A percentile compares a stretch with the other conserved stretches of the same genome.
These are phyloP conservation scores for Disparrhopalites patrizii DNA, from an alignment of 2,888 invertebrate genomes.

Conservation along the genomic window DNA sequence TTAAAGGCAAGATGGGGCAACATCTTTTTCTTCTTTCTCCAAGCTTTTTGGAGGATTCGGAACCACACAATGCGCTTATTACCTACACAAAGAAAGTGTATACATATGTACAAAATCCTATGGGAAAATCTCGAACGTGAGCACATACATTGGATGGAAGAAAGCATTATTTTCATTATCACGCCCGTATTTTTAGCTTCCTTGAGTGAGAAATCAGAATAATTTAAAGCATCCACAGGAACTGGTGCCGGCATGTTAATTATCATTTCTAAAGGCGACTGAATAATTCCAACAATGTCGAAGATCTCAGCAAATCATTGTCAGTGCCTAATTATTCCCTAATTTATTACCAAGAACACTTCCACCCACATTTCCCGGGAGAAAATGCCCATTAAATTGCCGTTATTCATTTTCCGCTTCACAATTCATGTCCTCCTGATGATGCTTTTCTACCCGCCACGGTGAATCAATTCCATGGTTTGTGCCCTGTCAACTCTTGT, in stretches of 20 bases:
- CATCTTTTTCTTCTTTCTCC: no score
- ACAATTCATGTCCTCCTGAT: background rate
- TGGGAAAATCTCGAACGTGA: no score
- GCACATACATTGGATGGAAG: no score
- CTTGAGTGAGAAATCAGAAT: conserved; percentile 8
- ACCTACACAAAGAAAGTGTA: no score
- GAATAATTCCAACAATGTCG: conserved; percentile 23
- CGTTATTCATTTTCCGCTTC: conserved; percentile 7
- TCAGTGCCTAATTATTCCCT: conserved; percentile 20
- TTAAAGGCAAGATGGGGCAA: no score
- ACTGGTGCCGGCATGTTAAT: conserved; percentile 13
- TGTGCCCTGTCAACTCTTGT: no score
- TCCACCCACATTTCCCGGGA: conserved; percentile 6
- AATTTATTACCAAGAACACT: conserved; percentile 3
- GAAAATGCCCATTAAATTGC: conserved; percentile 19
- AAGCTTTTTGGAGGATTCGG: no score
- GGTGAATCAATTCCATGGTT: no score
- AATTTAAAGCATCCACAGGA: conserved; percentile 24
- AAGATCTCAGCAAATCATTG: conserved; percentile 26
- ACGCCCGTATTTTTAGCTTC: conserved; percentile 22
- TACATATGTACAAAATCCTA: no score
- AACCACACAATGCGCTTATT: no score
- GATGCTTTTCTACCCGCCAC: no score
- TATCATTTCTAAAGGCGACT: conserved; percentile 18
- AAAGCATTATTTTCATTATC: no score